These are phyloP conservation scores for Neoascia interrupta DNA, from an alignment of 2,888 invertebrate species.

Conservation along the genomic window DNA sequence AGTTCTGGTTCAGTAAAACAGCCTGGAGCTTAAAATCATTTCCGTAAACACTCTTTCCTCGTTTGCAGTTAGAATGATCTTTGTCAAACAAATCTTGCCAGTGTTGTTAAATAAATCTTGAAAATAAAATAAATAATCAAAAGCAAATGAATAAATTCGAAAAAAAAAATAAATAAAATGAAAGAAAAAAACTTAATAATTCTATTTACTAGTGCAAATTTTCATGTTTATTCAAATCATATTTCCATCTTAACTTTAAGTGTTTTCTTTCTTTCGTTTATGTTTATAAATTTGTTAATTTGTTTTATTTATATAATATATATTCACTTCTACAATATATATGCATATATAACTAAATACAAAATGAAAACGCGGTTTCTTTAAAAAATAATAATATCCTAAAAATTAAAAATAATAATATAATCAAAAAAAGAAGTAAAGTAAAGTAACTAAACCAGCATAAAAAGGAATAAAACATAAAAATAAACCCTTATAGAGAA, in stretches of 20 bases:
- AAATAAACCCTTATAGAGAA: conserved; percentile 15
- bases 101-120: too few species aligned
- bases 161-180: conserved; percentile 6
- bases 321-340: conserved; percentile 65
- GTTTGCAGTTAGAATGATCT: too few species aligned
- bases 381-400: conserved; percentile 46
- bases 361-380: conserved; percentile 30
- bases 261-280: conserved; percentile 32
- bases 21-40: too few species aligned
- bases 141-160: neutral
- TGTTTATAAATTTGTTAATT: conserved; percentile 50
- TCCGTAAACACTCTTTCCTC: too few species aligned
- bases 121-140: neutral
- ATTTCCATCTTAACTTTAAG: conserved; percentile 61
- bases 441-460: conserved; percentile 51
- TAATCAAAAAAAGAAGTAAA: conserved; percentile 41
- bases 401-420: conserved; percentile 40
- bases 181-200: conserved; percentile 41
- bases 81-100: too few species aligned
- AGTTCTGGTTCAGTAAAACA: too few species aligned
- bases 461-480: conserved; percentile 21
- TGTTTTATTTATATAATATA: conserved; percentile 47
- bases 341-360: conserved; percentile 53
- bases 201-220: conserved; percentile 62
- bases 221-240: conserved; percentile 65